Conservation (phyloP, 2,888 invertebrate species). For the Octonoba sinensis region DNA sequence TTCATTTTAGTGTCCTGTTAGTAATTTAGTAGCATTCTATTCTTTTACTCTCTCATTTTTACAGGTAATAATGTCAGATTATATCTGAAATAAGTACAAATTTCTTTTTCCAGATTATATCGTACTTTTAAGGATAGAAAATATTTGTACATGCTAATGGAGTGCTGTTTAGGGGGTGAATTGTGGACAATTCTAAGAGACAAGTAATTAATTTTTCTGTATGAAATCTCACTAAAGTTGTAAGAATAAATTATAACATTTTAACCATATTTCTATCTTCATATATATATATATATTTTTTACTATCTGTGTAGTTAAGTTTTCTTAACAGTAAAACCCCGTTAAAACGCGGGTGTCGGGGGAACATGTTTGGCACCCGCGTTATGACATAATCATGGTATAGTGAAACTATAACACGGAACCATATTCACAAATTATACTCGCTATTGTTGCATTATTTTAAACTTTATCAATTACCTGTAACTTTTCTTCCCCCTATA, state of each 20-base stretch:
- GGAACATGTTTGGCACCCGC: no score
- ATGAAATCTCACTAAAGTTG: not conserved
- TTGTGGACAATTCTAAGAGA: slow-evolving; percentile 94
- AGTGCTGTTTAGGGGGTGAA: slow-evolving; percentile 93
- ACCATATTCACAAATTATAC: no score
- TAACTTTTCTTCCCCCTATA: no score
- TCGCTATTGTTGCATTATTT: no score
- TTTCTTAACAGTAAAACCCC: no score
- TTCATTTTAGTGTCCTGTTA: not conserved
- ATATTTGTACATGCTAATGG: slow-evolving; percentile 95
- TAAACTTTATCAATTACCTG: no score
- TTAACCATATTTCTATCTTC: not conserved
- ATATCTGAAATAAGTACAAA: not conserved
- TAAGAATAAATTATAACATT: not conserved
- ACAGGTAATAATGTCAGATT: not conserved
- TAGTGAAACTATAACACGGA: no score
- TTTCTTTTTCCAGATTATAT: slow-evolving; percentile 78
- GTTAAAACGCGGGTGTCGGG: no score
- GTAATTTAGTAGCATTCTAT: not conserved
- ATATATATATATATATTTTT: no score
- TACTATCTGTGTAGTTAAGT: no score
- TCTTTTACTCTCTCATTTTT: not conserved
- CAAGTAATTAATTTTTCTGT: slow-evolving; percentile 71
- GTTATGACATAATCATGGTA: no score
- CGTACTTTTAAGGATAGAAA: slow-evolving; percentile 91